Evolutionary conservation across 2,113 vertebrate species (phyloP).

Genomic region (Hydrolagus affinis): DNA sequence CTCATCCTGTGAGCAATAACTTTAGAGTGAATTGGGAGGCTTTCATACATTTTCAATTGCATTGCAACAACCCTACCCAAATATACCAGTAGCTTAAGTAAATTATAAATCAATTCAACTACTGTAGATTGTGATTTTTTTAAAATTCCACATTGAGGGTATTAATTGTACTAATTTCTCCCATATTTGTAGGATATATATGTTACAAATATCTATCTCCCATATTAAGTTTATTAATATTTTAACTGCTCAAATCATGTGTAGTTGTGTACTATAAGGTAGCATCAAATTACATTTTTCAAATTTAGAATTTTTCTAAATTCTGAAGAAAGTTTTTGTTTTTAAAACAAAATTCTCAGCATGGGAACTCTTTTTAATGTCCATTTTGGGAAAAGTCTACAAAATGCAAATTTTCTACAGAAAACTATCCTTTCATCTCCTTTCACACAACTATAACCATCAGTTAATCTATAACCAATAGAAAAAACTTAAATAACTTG

Average conservation of each 20-base stretch:
- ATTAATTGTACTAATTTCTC: too few relatives aligned
- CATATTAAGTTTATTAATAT: neutral
- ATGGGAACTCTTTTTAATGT: neutral
- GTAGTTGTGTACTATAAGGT: neutral
- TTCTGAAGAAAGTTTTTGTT: neutral
- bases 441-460: neutral
- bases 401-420: neutral
- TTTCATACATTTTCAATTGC: slow-evolving; percentile 21
- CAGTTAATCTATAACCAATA: neutral
- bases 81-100: neutral
- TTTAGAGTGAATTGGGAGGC: slow-evolving; percentile 29
- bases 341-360: neutral
- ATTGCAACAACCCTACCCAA: neutral
- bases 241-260: neutral
- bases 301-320: neutral
- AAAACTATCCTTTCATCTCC: neutral
- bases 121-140: too few relatives aligned
- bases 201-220: neutral
- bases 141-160: too few relatives aligned
- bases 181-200: neutral
- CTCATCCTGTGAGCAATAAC: neutral
- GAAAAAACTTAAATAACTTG: neutral
- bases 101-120: neutral
- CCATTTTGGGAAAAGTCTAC: neutral
- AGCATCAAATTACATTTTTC: neutral